Evolutionary conservation across 2,797 vertebrate species (phyloP), one percentile per base, ranked within the genome.

Genomic region (Sebastes miniatus): DNA sequence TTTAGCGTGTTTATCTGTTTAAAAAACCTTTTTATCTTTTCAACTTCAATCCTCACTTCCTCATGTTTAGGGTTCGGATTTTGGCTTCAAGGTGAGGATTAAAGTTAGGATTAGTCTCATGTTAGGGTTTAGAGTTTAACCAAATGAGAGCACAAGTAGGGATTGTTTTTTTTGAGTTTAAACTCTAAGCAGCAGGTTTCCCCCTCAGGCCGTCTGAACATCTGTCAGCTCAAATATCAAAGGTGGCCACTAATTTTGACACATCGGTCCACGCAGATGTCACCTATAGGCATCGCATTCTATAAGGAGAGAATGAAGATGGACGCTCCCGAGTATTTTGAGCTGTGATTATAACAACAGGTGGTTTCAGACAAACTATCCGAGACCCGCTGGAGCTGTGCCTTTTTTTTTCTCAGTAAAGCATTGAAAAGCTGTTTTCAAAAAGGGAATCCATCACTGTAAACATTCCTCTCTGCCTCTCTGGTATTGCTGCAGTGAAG

Each of bases 181-280:
- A 52, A 72, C 67, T 81, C n/a, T 20, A 24, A 69, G 50, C 70
- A 54, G 69, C 50, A 71, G 70, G 61, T 87, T 88, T 83, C 67
- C 31, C 80, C 92, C 88, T 43, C 29, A 1, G 86, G 93, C 31
- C 47, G 5, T 18, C 62, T 71, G 62, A 89, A 87, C 90, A 91
- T 89, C 90, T 92, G 88, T 78, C 67, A 39, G 89, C 79, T 94
- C 87, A 66, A 43, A 91, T 93, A 93, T 93, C 92, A 94, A 94
- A 94, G 90, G 63, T 80, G 70, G 57, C 14, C 81, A 73, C 69
- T 16, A 77, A 78, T 58, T 20, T 39, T 66, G 80, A 81, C 76
- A 76, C 73, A 83, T 83, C 47, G 27, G 67, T 71, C 81, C 58
- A 61, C 69, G 22, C 69, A 88, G 69, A 58, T 77, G 83, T 88